Evolutionary conservation across 2,888 invertebrate genomes (phyloP), one percentile per base, ranked within the genome.

Genomic region (Cerastis rubricosa): DNA sequence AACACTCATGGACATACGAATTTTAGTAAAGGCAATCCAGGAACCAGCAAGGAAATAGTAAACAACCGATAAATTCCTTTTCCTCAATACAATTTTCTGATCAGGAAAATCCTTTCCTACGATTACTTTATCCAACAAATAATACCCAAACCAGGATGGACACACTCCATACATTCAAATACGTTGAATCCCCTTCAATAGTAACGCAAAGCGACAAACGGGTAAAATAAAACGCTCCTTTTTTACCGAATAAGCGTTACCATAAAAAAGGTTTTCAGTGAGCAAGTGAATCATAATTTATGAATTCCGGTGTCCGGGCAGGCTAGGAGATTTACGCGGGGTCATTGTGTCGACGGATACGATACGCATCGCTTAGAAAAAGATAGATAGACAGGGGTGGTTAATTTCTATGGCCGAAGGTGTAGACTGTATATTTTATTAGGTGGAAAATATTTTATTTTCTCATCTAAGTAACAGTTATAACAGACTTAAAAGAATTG

Each of bases 201-300:
- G 92, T 71, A 79, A 85, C 89, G 90, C 83, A 92, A 91, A 92
- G 89, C 93, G 95, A 93, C 93, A 94, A 94, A 94, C 94, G 94
- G 92, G 92, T 92, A 91, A 94, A 95, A 95, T 95, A 95, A 96
- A 96, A 94, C 93, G 93, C 92, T 90, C 90, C 93, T 93, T 95
- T 95, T 94, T 93, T 94, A 95, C 94, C 94, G 93, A 95, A 95
- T 96, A 96, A 96, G 93, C 95, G 95, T 94, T 93, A 94, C 95
- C 95, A 95, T 96, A 96, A 96, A 96, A 96, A 96, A 96, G 96
- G 95, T 96, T 96, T 96, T 95, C 96, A 95, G 95, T 95, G 95
- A 95, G 95, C 96, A 95, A 96, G 96, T 96, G 96, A 96, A 96
- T 96, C 96, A 96, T 96, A 96, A 96, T 96, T 96, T 96, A 96